Evolutionary conservation across 2,113 vertebrate species (phyloP).

Genomic region (Neotoma lepida): DNA sequence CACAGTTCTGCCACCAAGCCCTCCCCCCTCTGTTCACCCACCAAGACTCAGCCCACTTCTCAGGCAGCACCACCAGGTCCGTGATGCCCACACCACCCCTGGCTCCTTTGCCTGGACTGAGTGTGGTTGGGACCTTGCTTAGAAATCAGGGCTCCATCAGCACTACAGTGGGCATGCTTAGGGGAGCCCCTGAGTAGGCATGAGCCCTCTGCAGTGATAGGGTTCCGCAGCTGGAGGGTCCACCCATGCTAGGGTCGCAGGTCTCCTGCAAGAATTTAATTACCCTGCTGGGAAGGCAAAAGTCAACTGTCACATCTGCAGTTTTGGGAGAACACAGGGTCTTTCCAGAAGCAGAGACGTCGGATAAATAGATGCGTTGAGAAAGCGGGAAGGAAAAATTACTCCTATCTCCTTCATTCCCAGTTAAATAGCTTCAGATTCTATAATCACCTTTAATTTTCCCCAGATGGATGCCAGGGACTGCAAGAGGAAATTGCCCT

Average conservation of each 20-base stretch:
- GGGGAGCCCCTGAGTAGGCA: constrained; percentile 69
- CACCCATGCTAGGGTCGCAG: background rate
- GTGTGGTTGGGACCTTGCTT: constrained; percentile 70
- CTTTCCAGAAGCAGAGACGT: constrained; percentile 12
- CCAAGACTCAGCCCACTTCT: constrained; percentile 88
- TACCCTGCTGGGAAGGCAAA: background rate
- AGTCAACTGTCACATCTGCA: background rate
- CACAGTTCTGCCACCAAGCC: constrained; percentile 87
- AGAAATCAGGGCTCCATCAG: constrained; percentile 75
- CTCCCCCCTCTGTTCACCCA: constrained; percentile 67
- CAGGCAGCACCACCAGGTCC: constrained; percentile 85
- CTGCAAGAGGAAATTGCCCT: background rate
- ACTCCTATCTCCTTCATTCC: background rate
- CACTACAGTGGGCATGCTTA: constrained; percentile 77
- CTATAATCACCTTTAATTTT: constrained; percentile 57
- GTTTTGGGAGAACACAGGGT: constrained; percentile 10
- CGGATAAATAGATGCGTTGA: background rate
- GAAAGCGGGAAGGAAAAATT: background rate
- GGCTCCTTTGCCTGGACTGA: constrained; percentile 71
- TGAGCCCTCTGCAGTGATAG: background rate
- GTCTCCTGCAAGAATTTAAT: background rate
- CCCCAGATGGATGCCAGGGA: constrained; percentile 21
- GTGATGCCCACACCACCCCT: constrained; percentile 74
- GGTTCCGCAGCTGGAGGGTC: background rate
- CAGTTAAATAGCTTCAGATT: constrained; percentile 53